A percentile compares a stretch with the other conserved stretches of the same genome.
Evolutionary conservation across 2,797 vertebrate genomes (phyloP).

Genomic region (Tiaroga cobitis): DNA sequence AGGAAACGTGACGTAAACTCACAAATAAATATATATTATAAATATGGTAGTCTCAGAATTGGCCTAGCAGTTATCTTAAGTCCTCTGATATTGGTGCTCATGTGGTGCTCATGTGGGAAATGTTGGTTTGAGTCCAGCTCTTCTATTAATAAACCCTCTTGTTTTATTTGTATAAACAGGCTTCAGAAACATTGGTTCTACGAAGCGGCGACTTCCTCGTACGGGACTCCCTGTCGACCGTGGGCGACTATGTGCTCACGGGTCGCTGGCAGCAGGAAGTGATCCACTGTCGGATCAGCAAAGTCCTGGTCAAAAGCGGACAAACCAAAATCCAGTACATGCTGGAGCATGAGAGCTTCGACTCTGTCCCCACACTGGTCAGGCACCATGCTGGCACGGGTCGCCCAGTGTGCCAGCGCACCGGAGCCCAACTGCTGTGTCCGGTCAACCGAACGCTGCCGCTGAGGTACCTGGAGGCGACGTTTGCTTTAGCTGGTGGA

Average conservation of each 20-base stretch:
- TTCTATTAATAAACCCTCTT: neutral
- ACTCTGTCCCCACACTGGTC: conserved; percentile 91
- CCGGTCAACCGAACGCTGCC: conserved; percentile 96
- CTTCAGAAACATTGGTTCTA: conserved; percentile 90
- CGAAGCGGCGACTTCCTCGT: conserved; percentile 95
- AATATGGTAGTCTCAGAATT: neutral
- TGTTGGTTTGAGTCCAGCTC: neutral
- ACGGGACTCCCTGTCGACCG: conserved; percentile 90
- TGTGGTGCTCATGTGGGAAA: neutral
- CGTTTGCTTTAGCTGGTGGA: conserved; percentile 85
- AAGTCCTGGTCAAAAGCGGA: conserved; percentile 90
- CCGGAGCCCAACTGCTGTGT: conserved; percentile 90
- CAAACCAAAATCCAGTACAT: conserved; percentile 91
- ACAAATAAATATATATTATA: neutral
- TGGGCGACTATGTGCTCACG: conserved; percentile 92
- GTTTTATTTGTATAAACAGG: conserved; percentile 71
- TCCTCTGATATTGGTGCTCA: neutral
- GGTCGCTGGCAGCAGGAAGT: conserved; percentile 93
- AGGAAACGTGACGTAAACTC: neutral
- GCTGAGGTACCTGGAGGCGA: conserved; percentile 96
- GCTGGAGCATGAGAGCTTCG: conserved; percentile 92
- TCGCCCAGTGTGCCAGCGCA: conserved; percentile 87
- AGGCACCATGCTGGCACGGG: conserved; percentile 91
- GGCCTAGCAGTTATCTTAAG: neutral
- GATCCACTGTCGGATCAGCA: conserved; percentile 95